phyloP scores from a whole-genome alignment of 37 sponge, comb jelly and placozoan species.

The Hormiphora californensis region DNA sequence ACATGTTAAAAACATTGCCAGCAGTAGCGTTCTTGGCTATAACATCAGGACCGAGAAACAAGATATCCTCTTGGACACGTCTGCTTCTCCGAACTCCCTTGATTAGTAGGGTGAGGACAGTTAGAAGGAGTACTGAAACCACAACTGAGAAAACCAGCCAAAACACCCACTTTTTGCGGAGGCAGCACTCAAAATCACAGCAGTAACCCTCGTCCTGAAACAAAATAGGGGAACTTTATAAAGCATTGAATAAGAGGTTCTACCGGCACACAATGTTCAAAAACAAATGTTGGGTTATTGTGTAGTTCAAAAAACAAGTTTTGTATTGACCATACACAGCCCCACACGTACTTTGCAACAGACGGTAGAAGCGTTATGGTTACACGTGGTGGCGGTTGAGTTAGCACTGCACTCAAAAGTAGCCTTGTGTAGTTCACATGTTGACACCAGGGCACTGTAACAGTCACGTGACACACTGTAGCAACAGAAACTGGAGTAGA shows the following conservation, averaged over 20 bases:
- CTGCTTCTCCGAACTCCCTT: slow-evolving; percentile 10
- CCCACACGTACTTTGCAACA: not conserved
- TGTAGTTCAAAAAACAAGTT: not conserved
- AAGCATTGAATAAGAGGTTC: not conserved
- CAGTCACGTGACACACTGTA: not conserved
- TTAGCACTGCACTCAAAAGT: too few relatives aligned
- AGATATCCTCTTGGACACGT: not conserved
- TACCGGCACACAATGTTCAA: not conserved
- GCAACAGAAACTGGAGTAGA: slow-evolving; percentile 49
- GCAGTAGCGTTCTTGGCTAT: too few relatives aligned
- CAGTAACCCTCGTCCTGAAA: not conserved
- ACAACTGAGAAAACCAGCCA: slow-evolving; percentile 41
- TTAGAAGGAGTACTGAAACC: not conserved
- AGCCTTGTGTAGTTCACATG: too few relatives aligned
- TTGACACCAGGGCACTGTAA: not conserved
- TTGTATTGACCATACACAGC: too few relatives aligned
- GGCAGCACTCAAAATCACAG: slow-evolving; percentile 32
- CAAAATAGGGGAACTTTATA: not conserved
- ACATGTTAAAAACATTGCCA: too few relatives aligned
- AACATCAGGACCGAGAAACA: too few relatives aligned
- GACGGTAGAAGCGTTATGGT: not conserved
- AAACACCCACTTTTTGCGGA: slow-evolving; percentile 30
- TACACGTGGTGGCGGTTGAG: not conserved
- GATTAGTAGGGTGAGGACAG: not conserved
- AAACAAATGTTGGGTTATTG: not conserved